Evolutionary conservation across 1,140 invertebrate genomes (phyloP), one percentile per base, ranked within the genome.

Genomic region (Drosophila watanabei): DNA sequence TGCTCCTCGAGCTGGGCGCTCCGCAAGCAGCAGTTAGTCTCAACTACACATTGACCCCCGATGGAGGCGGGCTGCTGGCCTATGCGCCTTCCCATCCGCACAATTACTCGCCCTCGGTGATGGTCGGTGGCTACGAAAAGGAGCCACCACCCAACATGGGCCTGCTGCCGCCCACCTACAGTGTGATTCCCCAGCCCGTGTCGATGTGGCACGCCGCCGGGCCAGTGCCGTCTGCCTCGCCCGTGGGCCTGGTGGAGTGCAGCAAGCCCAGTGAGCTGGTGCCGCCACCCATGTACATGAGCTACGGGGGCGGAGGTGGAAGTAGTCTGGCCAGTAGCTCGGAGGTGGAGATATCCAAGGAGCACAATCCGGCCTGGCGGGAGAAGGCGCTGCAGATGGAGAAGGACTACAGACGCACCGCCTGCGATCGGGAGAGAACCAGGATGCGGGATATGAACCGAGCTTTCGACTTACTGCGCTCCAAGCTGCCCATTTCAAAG

Each of bases 361-460:
- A 94, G 58, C 93, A 94, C 37, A 83, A 92, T 64, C 80, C 91
- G 2, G 93, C 94, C 18, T 95, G 94, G 94, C 94, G 94, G 64
- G 94, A 95, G 70, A 93, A 94, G 43, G 94, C 94, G 0, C 62
- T 95, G 66, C 94, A 95, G 80, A 93, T 95, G 70, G 94, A 95
- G 80, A 95, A 94, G 94, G 94, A 94, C 94, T 84, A 91, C 45
- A 63, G 83, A 11, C 82, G 86, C 87, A 97, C 96, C 4, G 97
- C 97, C 0, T 98, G 97, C 83, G 97, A 97, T 82, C 94, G 97
- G 41, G 97, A 98, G 89, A 93, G 97, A 16, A 97, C 96, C 0
- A 93, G 97, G 39, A 98, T 98, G 97, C 94, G 96, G 2, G 97
- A 98, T 76, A 98, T 98, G 97, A 98, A 98, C 92, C 94, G 95